Percentiles rank a stretch among this genome's conserved stretches.
phyloP scores from a whole-genome alignment of 1,140 invertebrate species.

The Plodia interpunctella region DNA sequence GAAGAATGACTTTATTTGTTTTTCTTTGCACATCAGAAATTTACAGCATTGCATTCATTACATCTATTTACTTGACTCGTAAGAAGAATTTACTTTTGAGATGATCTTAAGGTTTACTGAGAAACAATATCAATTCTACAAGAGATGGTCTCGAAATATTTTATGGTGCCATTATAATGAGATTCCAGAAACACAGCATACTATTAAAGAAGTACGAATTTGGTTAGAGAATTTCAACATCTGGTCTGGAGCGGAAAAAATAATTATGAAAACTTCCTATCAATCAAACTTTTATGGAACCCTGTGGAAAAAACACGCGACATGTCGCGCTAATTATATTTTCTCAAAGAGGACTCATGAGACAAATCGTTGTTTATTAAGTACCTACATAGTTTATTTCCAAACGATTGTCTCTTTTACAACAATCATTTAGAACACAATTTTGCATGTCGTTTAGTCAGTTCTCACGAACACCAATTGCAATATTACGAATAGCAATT shows the following conservation, averaged over 20 bases:
- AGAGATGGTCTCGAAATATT: too few species aligned
- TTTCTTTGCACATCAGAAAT: neutral
- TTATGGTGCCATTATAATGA: too few species aligned
- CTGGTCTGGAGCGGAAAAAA: neutral
- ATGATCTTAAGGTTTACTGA: neutral
- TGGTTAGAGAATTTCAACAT: neutral
- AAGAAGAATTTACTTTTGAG: neutral
- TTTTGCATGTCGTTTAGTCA: neutral
- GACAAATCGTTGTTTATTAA: neutral
- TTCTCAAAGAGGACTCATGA: neutral
- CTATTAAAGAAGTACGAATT: neutral
- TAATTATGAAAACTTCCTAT: neutral
- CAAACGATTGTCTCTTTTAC: constrained; percentile 1
- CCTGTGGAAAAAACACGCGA: neutral
- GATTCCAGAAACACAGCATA: too few species aligned
- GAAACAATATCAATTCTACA: neutral
- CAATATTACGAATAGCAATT: neutral
- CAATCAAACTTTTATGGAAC: neutral
- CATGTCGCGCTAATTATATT: constrained; percentile 2
- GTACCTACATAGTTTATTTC: neutral
- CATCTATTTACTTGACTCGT: neutral
- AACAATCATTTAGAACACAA: neutral
- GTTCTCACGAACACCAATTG: constrained; percentile 3
- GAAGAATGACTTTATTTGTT: neutral
- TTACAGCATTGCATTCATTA: neutral